Evolutionary conservation across 2,888 invertebrate genomes (phyloP).

Genomic region (Synanthedon formicaeformis): DNA sequence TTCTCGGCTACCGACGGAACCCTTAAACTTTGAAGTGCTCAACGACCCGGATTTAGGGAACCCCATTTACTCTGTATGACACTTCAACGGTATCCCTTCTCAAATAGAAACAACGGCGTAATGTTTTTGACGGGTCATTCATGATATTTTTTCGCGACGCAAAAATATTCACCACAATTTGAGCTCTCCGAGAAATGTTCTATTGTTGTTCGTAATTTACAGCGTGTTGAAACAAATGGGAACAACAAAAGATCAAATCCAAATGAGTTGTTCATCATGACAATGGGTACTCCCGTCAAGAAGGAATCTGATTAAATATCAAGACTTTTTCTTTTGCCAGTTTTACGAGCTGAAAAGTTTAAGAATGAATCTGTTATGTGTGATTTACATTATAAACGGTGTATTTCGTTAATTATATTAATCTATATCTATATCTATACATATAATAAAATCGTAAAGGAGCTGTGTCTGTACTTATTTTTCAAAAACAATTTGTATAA

Average conservation of each 20-base stretch:
- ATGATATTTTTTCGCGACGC: not conserved
- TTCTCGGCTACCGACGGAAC: conserved; percentile 14
- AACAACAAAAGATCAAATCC: not conserved
- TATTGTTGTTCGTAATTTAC: not conserved
- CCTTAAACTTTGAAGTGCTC: conserved; percentile 43
- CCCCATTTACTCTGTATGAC: conserved; percentile 46
- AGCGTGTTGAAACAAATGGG: not conserved
- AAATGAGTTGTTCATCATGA: not conserved
- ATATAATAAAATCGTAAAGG: too few species aligned
- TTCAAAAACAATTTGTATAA: too few species aligned
- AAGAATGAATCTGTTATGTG: too few species aligned
- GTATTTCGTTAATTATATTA: too few species aligned
- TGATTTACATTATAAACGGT: too few species aligned
- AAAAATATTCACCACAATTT: not conserved
- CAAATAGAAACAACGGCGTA: conserved; percentile 45
- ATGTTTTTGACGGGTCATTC: conserved; percentile 26
- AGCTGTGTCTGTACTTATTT: too few species aligned
- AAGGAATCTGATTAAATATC: not conserved
- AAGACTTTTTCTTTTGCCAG: not conserved
- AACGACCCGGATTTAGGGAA: conserved; percentile 42
- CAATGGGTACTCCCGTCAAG: not conserved
- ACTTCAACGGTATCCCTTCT: conserved; percentile 43
- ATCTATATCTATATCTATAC: too few species aligned
- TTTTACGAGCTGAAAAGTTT: not conserved
- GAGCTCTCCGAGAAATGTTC: not conserved